Conservation (phyloP, 2,888 invertebrate genomes). For the Agrochola litura region DNA sequence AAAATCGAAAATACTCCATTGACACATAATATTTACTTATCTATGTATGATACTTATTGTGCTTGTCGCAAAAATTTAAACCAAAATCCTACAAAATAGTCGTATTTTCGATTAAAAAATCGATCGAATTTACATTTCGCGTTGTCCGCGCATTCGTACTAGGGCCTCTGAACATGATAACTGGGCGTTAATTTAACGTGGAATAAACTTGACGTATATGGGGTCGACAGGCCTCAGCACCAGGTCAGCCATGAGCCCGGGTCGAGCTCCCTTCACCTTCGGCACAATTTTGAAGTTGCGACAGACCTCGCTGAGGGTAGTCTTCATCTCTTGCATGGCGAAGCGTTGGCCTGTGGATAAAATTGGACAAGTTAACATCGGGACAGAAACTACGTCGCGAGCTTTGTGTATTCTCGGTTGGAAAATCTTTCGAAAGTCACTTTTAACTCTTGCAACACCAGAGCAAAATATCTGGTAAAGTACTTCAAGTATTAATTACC, state of each 20-base stretch:
- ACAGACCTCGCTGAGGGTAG: conserved; percentile 89
- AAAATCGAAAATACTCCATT: not conserved
- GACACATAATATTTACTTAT: not conserved
- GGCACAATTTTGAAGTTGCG: conserved; percentile 88
- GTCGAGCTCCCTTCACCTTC: conserved; percentile 82
- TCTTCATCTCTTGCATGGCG: conserved; percentile 92
- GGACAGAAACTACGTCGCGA: too few relatives aligned
- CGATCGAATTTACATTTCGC: not conserved
- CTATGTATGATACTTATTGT: not conserved
- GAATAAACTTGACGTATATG: conserved; percentile 76
- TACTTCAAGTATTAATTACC: too few relatives aligned
- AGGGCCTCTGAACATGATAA: not conserved
- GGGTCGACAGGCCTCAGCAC: conserved; percentile 85
- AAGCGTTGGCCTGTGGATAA: conserved; percentile 90
- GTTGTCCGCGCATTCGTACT: not conserved
- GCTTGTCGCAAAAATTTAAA: too few relatives aligned
- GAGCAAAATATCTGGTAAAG: too few relatives aligned
- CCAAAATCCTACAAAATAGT: too few relatives aligned
- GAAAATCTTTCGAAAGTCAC: too few relatives aligned
- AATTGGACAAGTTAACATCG: too few relatives aligned
- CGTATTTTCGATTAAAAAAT: not conserved
- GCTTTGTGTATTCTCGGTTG: too few relatives aligned
- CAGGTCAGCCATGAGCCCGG: conserved; percentile 84
- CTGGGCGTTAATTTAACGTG: conserved; percentile 21
- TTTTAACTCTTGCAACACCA: too few relatives aligned